Percentiles rank a stretch among this genome's conserved stretches.
phyloP scores from a whole-genome alignment of 2,797 vertebrate species.

The Myotis vivesi region DNA sequence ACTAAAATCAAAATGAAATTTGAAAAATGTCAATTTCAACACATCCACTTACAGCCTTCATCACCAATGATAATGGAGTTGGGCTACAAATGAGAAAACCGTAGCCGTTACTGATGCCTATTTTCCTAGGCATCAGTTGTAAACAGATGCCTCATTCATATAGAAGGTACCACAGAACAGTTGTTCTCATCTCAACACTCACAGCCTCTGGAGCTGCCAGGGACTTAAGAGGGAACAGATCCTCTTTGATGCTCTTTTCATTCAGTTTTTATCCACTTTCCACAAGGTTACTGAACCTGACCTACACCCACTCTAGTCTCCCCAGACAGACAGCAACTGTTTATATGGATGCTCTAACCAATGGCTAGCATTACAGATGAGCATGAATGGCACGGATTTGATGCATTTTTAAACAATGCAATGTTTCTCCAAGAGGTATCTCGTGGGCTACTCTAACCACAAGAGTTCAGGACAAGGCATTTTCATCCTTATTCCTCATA shows the following conservation, averaged over 20 bases:
- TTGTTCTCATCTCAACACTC: neutral
- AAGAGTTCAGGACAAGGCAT: neutral
- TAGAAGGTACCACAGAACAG: neutral
- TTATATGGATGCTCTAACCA: neutral
- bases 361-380: neutral
- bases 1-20: constrained; percentile 49
- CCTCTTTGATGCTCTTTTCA: neutral
- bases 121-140: neutral
- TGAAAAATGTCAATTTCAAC: constrained; percentile 29
- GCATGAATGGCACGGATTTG: neutral
- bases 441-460: neutral
- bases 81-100: neutral
- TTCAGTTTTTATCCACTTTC: constrained; percentile 17
- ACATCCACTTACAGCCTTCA: neutral
- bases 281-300: neutral
- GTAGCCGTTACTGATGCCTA: neutral
- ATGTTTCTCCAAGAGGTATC: neutral
- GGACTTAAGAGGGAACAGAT: neutral
- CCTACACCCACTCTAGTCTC: constrained; percentile 2
- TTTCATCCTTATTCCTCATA: constrained; percentile 32
- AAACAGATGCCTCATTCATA: constrained; percentile 54
- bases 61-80: neutral
- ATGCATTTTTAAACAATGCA: constrained; percentile 17
- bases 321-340: neutral
- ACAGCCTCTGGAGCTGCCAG: neutral